These are phyloP conservation scores for Palythoa grandiflora DNA, from an alignment of 92 coral and sea anemone genomes.

Conservation along the genomic window DNA sequence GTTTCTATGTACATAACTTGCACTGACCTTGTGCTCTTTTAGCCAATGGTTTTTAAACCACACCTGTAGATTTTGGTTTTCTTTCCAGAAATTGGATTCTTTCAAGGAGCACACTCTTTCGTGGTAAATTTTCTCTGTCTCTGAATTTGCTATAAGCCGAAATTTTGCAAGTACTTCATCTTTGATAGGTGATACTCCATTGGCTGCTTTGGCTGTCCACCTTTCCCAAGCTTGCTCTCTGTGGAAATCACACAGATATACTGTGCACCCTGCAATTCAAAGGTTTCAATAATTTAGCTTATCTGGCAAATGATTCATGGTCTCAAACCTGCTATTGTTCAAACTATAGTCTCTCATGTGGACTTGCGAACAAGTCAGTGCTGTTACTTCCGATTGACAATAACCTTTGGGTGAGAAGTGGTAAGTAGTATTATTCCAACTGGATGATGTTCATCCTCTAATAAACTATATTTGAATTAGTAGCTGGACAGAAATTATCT, in stretches of 20 bases:
- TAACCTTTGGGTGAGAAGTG: neutral
- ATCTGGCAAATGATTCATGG: too few species aligned
- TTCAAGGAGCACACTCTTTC: neutral
- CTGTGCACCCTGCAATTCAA: constrained; percentile 28
- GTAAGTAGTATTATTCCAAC: constrained; percentile 19
- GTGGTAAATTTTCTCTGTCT: constrained; percentile 19
- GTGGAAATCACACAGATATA: constrained; percentile 23
- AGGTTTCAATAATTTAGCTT: neutral
- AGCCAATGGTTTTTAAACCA: neutral
- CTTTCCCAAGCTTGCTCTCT: constrained; percentile 13
- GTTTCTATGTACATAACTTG: neutral
- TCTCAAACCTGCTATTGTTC: neutral
- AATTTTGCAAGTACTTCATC: constrained; percentile 54
- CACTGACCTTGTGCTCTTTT: neutral
- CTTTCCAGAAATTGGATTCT: neutral
- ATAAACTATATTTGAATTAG: neutral
- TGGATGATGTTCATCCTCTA: neutral
- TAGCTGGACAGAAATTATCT: neutral
- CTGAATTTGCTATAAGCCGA: constrained; percentile 40
- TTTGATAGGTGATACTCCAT: constrained; percentile 51
- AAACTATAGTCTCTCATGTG: neutral
- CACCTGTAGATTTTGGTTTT: too few species aligned
- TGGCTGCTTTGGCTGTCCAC: constrained; percentile 40
- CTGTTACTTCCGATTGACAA: neutral
- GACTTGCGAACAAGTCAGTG: neutral